These are phyloP conservation scores for Lycodopsis pacificus DNA, from an alignment of 2,797 vertebrate species.

Conservation along the genomic window DNA sequence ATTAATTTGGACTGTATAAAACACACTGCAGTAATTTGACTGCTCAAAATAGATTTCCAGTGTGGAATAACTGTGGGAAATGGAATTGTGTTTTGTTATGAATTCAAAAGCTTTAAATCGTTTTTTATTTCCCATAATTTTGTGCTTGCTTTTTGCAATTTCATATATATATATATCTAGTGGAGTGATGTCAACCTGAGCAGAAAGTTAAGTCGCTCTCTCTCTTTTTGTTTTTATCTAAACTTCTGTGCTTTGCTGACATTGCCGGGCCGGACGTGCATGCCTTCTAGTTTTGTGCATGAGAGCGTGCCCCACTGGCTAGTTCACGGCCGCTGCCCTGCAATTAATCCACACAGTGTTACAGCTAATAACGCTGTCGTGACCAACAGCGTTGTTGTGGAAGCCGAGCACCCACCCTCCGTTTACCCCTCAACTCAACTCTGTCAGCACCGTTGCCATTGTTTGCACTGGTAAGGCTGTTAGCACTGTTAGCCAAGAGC, in stretches of 20 bases:
- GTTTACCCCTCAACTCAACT: too few species aligned
- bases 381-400: neutral
- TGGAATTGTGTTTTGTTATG: constrained; percentile 42
- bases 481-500: neutral
- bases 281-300: neutral
- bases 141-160: neutral
- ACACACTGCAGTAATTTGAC: constrained; percentile 66
- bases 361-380: neutral
- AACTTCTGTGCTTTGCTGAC: neutral
- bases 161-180: neutral
- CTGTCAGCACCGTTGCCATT: neutral
- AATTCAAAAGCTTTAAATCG: constrained; percentile 31
- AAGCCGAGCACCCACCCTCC: neutral
- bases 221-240: too few species aligned
- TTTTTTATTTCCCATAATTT: constrained; percentile 4
- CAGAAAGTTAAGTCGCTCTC: neutral
- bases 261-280: neutral
- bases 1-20: constrained; percentile 67
- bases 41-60: constrained; percentile 66
- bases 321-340: too few species aligned
- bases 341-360: neutral
- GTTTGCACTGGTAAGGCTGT: neutral
- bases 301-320: neutral
- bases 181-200: neutral
- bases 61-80: constrained; percentile 64